Conservation (phyloP, 2,888 invertebrate species). For the Dermolepida albohirtum region DNA sequence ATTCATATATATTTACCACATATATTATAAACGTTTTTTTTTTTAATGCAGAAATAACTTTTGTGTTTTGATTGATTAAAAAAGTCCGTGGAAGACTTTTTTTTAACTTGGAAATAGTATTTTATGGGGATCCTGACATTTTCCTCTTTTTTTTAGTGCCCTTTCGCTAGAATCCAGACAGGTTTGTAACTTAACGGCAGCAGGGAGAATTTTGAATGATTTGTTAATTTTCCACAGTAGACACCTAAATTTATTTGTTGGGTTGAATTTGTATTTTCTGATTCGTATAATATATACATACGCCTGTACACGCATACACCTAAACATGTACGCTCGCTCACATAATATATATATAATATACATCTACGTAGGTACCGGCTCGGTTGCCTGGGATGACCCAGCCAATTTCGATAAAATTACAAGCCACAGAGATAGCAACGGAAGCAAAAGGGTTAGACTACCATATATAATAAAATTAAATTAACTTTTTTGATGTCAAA, state of each 20-base stretch:
- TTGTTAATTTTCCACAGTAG: constrained; percentile 24
- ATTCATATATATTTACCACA: too few relatives aligned
- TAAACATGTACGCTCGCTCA: neutral
- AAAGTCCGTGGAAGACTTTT: constrained; percentile 16
- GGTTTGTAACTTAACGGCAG: constrained; percentile 28
- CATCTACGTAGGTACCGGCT: too few relatives aligned
- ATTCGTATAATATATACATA: constrained; percentile 9
- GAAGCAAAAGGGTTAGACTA: constrained; percentile 18
- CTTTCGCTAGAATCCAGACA: constrained; percentile 22
- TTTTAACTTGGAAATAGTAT: constrained; percentile 7
- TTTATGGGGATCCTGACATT: constrained; percentile 14
- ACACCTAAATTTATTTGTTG: constrained; percentile 25
- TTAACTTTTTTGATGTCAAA: constrained; percentile 32
- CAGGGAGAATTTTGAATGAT: constrained; percentile 27
- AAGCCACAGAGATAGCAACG: constrained; percentile 14
- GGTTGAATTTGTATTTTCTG: constrained; percentile 26
- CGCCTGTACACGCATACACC: neutral
- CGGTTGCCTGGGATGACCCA: constrained; percentile 2
- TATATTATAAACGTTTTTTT: too few relatives aligned
- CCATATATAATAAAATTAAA: constrained; percentile 33
- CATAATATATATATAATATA: too few relatives aligned
- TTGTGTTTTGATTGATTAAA: constrained; percentile 28
- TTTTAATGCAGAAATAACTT: neutral
- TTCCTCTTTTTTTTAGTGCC: constrained; percentile 1
- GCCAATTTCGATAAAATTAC: constrained; percentile 25